Conservation (phyloP, 2,888 invertebrate genomes). For the Amblyteles armatorius region DNA sequence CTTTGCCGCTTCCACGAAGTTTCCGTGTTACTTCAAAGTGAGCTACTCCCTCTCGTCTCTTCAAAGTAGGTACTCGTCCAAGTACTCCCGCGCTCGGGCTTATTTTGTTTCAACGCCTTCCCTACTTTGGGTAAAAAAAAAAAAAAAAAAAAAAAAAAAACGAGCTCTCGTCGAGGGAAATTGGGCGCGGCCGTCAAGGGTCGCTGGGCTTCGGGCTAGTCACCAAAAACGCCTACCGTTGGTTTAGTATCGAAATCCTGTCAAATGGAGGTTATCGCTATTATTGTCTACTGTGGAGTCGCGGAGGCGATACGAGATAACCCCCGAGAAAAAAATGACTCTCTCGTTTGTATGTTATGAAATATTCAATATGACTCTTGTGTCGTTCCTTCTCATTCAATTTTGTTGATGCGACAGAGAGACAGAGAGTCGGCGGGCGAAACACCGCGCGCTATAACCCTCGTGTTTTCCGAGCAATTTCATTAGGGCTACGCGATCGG, state of each 20-base stretch:
- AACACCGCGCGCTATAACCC: slow-evolving; percentile 34
- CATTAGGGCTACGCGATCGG: slow-evolving; percentile 77
- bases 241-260: slow-evolving; percentile 37
- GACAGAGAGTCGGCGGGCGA: neutral
- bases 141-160: slow-evolving; percentile 13
- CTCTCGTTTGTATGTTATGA: slow-evolving; percentile 21
- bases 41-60: neutral
- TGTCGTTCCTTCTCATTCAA: slow-evolving; percentile 56
- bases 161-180: neutral
- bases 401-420: slow-evolving; percentile 61
- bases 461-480: slow-evolving; percentile 79
- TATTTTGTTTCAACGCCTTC: slow-evolving; percentile 16
- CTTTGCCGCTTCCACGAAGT: slow-evolving; percentile 42
- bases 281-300: slow-evolving; percentile 4
- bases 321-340: slow-evolving; percentile 10
- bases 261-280: slow-evolving; percentile 40
- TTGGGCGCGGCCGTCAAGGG: neutral
- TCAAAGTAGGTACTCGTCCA: neutral
- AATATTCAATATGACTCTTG: slow-evolving; percentile 48
- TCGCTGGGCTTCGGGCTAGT: neutral
- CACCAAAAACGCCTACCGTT: neutral
- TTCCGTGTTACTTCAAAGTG: slow-evolving; percentile 14
- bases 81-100: slow-evolving; percentile 1
- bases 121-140: neutral
- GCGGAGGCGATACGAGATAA: neutral